Conservation (phyloP, 2,113 vertebrate genomes). For the Forbesichthys agassizii region DNA sequence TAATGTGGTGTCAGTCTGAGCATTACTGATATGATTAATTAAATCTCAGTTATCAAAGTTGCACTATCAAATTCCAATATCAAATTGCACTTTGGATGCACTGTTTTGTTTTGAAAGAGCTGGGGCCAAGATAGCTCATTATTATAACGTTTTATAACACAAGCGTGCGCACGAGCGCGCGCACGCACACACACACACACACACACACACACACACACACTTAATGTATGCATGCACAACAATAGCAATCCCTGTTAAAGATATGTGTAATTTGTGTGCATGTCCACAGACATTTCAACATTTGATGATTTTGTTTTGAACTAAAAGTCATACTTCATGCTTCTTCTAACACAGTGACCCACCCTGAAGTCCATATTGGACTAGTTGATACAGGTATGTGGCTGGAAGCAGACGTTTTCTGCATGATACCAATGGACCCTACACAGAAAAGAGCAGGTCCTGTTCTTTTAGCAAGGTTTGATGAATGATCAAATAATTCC, state of each 20-base stretch:
- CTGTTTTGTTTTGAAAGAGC: too few species aligned
- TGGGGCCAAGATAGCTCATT: too few species aligned
- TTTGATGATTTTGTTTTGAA: slow-evolving; percentile 45
- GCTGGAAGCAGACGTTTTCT: slow-evolving; percentile 12
- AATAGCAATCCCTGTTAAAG: not conserved
- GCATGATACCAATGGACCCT: too few species aligned
- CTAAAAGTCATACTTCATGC: slow-evolving; percentile 31
- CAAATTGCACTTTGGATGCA: not conserved
- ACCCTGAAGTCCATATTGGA: slow-evolving; percentile 27
- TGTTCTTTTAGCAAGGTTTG: not conserved
- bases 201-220: not conserved
- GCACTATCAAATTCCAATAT: too few species aligned
- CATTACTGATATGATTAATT: too few species aligned
- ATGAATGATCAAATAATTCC: not conserved
- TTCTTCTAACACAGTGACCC: slow-evolving; percentile 26
- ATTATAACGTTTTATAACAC: not conserved
- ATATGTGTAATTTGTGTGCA: not conserved
- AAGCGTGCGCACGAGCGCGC: not conserved
- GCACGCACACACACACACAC: not conserved
- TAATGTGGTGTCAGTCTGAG: too few species aligned
- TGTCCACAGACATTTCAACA: slow-evolving; percentile 1
- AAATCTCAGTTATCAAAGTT: too few species aligned
- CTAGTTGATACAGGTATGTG: slow-evolving; percentile 3
- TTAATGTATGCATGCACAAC: not conserved
- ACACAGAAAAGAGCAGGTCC: too few species aligned